Base-by-base conservation (phyloP, 2,113 vertebrate species). In the Hystrix cristata region DNA sequence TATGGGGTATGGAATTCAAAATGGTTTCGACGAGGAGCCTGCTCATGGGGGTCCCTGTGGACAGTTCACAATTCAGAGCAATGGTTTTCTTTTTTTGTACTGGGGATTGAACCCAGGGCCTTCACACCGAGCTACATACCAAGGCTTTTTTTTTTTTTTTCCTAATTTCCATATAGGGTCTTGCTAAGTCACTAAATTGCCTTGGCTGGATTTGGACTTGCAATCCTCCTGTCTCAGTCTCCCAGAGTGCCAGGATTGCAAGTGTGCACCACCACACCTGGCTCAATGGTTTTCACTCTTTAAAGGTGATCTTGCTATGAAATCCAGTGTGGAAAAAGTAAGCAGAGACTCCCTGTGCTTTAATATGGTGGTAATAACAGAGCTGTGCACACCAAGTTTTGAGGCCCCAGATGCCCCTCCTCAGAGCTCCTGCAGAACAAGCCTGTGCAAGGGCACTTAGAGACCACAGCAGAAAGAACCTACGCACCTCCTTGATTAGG, bases 401-500 rank as follows among this genome's bases (percentile, higher is more conserved):
- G 55, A 57, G 65, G 7, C 27, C 29, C 29, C 53, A 11, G 31
- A 55, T n/a, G n/a, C 46, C 14, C 71, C n/a, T 72, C 81, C 34
- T 53, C 38, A 59, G 83, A 25, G 27, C 69, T 51, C 71, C 51
- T 80, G 29, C n/a, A 82, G 59, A 72, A 31, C 59, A 60, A 84
- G 25, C 46, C 76, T 53, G 5, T 4, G 13, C n/a, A 51, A 80
- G 46, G 64, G 53, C n/a, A 15, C 0, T 5, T 27, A 82, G 91
- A 93, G 34, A 85, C 7, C 0, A 31, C 9, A 19, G 25, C 6
- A 21, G 81, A 65, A 55, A 67, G 21, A 55, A 57, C 62, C 16
- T 5, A 4, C 97, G 78, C 88, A 99, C 99, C 99, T 99, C 99
- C 97, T 99, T 99, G 95, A 99, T 99, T 83, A 99, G 98, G 88